phyloP scores from a whole-genome alignment of 1,140 invertebrate genomes.

The Calephelis nemesis region DNA sequence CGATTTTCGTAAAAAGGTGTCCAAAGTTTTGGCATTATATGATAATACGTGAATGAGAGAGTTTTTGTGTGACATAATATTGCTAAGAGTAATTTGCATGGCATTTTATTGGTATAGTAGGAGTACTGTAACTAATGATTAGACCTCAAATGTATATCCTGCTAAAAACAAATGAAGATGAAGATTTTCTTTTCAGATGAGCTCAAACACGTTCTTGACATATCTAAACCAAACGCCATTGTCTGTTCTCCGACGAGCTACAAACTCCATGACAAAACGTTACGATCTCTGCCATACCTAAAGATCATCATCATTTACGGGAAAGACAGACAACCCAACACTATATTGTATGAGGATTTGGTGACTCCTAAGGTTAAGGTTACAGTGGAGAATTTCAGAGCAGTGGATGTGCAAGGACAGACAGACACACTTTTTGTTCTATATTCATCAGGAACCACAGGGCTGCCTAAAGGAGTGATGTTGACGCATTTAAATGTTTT shows the following conservation, averaged over 20 bases:
- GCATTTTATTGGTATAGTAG: no score
- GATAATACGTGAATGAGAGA: no score
- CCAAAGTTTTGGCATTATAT: no score
- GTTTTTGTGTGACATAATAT: no score
- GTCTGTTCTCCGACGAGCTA: conserved; percentile 52
- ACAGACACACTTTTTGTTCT: conserved; percentile 67
- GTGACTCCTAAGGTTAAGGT: conserved; percentile 24
- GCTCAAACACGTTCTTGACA: conserved; percentile 68
- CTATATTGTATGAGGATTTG: conserved; percentile 37
- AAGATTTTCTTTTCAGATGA: conserved; percentile 52
- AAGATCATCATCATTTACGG: conserved; percentile 44
- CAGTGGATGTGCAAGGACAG: conserved; percentile 44
- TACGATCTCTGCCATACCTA: conserved; percentile 32
- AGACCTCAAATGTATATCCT: background rate
- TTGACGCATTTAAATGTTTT: conserved; percentile 83
- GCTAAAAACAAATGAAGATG: no score
- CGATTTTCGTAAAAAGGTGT: no score
- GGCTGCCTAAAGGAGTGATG: conserved; percentile 89
- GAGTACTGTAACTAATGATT: no score
- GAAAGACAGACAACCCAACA: conserved; percentile 31
- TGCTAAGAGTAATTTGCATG: no score
- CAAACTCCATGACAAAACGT: conserved; percentile 36
- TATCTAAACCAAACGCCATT: conserved; percentile 75
- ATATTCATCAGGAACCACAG: conserved; percentile 86
- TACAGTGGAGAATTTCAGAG: conserved; percentile 41